Conservation (phyloP, 92 coral and sea anemone genomes). For the Bergia puertoricense region DNA sequence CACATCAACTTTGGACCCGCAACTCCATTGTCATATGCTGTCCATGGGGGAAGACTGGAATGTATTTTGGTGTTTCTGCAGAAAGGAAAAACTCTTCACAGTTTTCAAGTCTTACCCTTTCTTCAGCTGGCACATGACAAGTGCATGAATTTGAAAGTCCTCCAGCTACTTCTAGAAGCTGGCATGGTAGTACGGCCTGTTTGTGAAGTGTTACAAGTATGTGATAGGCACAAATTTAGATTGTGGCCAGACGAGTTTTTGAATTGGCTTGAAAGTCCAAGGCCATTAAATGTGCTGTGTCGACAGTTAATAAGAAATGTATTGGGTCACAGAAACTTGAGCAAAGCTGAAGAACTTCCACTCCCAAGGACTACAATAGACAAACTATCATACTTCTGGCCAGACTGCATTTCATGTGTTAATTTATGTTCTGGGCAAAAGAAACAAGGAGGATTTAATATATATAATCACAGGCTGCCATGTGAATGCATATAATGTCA, state of each 20-base stretch:
- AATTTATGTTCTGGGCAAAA: slow-evolving; percentile 19
- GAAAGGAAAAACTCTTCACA: slow-evolving; percentile 44
- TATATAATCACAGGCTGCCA: slow-evolving; percentile 29
- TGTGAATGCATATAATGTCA: slow-evolving; percentile 17
- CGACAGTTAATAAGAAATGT: slow-evolving; percentile 35
- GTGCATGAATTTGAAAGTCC: slow-evolving; percentile 42
- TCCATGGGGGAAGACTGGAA: slow-evolving; percentile 48
- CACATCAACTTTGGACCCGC: neutral
- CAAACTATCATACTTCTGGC: slow-evolving; percentile 27
- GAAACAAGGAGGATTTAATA: slow-evolving; percentile 4
- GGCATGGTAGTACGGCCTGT: slow-evolving; percentile 21
- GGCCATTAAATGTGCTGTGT: slow-evolving; percentile 42
- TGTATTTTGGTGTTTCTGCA: slow-evolving; percentile 45
- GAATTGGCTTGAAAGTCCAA: slow-evolving; percentile 47
- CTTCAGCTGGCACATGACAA: slow-evolving; percentile 32
- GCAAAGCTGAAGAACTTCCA: slow-evolving; percentile 28
- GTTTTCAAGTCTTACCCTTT: slow-evolving; percentile 17
- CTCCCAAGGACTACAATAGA: slow-evolving; percentile 14
- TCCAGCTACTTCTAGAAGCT: slow-evolving; percentile 51
- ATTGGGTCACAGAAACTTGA: slow-evolving; percentile 12
- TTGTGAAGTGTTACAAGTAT: neutral
- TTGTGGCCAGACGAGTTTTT: slow-evolving; percentile 51
- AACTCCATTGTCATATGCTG: slow-evolving; percentile 42
- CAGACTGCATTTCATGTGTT: neutral
- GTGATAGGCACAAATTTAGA: slow-evolving; percentile 3